phyloP scores from a whole-genome alignment of 2,113 vertebrate species.

The Ellobius talpinus region DNA sequence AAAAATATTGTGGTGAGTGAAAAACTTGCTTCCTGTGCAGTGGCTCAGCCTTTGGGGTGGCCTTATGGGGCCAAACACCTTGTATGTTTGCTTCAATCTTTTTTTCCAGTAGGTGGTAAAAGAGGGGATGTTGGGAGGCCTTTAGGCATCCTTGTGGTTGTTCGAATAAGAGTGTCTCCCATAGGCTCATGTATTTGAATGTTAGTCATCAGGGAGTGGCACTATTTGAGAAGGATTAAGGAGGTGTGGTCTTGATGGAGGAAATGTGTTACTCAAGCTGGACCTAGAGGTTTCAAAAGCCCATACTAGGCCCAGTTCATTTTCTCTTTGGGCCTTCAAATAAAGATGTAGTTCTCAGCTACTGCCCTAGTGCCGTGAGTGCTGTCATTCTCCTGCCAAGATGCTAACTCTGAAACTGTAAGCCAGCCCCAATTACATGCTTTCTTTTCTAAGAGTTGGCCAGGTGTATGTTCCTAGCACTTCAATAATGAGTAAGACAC shows the following conservation, averaged over 20 bases:
- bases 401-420: background rate
- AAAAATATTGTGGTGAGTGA: conserved; percentile 71
- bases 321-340: background rate
- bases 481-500: background rate
- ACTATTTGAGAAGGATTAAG: background rate
- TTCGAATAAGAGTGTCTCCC: background rate
- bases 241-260: background rate
- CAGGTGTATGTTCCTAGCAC: background rate
- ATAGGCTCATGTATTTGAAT: background rate
- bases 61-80: background rate
- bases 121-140: background rate
- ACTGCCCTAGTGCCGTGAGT: background rate
- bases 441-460: background rate
- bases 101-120: background rate
- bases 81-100: conserved; percentile 57
- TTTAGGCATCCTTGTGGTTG: background rate
- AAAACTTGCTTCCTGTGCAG: conserved; percentile 42
- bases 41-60: background rate
- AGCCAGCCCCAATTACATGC: background rate
- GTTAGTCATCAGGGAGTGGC: background rate
- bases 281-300: background rate
- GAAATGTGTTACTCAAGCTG: background rate
- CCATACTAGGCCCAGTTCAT: background rate
- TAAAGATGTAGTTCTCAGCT: background rate
- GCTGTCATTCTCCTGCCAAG: background rate